Base-by-base conservation (phyloP, 2,113 vertebrate species). In the Rallus limicola region DNA sequence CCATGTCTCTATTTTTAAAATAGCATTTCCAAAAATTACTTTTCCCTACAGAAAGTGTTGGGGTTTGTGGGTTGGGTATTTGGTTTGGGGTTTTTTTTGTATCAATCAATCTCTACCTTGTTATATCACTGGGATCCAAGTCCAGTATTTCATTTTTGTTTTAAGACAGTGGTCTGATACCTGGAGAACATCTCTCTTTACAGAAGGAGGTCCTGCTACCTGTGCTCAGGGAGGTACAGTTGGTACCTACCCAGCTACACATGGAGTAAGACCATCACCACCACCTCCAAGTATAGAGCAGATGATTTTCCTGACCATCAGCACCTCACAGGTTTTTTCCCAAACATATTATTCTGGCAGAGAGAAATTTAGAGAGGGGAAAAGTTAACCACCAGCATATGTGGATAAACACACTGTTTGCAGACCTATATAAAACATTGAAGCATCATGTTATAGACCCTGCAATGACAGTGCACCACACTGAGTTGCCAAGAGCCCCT, bases 51-150 rank as follows among this genome's bases (percentile, higher is more conserved):
- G 42, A 70, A 84, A 72, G 4, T 25, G 13, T 25, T 48, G 10
- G 29, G 2, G 0, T 6, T 21, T 69, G 17, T 40, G 67, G 20
- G 20, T 44, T 26, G 10, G 36, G 1, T 29, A 29, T 59, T 19
- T 34, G 31, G 16, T 3, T n/a, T 42, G 10, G 48, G 48, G 3
- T 25, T 52, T 52, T 52, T 74, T 72, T 93, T 76, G 4, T 50
- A 34, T 76, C 36, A 82, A 34, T 79, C 36, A 82, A 33, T 34
- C 38, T 28, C 13, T 81, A 31, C 29, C 55, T 78, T 59, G n/a
- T 64, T 84, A 13, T 31, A 50, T 36, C 11, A 10, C 46, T 55
- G 13, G 24, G 28, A 78, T 67, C 44, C 78, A 63, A 86, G 48
- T 23, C 18, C 11, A 23, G 36, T 46, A 42, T 40, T 83, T 89